Base-by-base conservation (phyloP, 2,113 vertebrate genomes). In the Gobiocypris rarus region DNA sequence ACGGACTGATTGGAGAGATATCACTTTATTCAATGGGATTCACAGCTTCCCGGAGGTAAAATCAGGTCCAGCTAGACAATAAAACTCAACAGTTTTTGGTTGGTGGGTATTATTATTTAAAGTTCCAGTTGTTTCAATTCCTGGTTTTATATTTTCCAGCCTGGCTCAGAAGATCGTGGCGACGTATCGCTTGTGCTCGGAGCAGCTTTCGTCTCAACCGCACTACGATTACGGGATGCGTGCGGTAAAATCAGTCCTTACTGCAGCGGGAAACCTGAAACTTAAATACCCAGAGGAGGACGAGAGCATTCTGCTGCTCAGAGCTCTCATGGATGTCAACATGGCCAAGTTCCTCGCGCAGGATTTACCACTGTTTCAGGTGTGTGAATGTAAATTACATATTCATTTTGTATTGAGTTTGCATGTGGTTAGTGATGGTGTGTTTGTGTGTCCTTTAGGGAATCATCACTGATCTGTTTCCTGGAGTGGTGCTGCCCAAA, bases 21-120 rank as follows among this genome's bases (percentile, higher is more conserved):
- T 97, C 96, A 1, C 95, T 99, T 38, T 99, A 98, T 88, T 98
- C 97, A 2, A 97, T 97, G 96, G 97, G 97, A 73, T 99, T 98
- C 92, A 92, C 97, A 90, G 95, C 97, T 61, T 98, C 97, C 52
- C 95, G 96, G 89, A 97, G 96, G 97, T 98, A 93, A 71, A 41
- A 26, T 48, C 10, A 63, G 38, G 9, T 65, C 41, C 6, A 50
- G 14, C 19, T 14, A 67, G 7, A 34, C 28, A 19, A 31, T 17
- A 26, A 48, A 74, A 28, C 52, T 9, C 2, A 78, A 50, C 4
- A 0, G 4, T 45, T 9, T 5, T 31, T n/a, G 34, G 38, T 67
- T 38, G 8, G 50, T 52, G 14, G 63, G 31, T 8, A 19, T 31
- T 58, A 5, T 38, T 24, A 43, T 63, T 73, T 22, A 24, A n/a